A percentile compares a stretch with the other conserved stretches of the same genome.
These are phyloP conservation scores for Tetranychus cinnabarinus DNA, from an alignment of 1,140 invertebrate genomes.

Conservation along the genomic window DNA sequence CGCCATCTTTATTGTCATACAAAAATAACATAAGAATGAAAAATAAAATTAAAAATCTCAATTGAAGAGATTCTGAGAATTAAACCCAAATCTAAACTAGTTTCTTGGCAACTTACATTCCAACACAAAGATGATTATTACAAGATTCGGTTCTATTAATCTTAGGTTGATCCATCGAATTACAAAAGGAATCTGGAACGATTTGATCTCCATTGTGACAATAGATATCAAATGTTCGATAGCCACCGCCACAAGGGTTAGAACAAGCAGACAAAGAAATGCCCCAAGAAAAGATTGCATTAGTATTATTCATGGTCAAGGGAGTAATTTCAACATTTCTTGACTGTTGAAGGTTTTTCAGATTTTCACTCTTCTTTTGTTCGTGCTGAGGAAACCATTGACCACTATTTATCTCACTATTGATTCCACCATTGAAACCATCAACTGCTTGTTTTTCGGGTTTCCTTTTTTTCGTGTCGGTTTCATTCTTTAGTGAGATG, in stretches of 20 bases:
- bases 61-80: neutral
- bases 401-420: too few species aligned
- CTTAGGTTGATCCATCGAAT: slow-evolving; percentile 7
- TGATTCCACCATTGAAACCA: too few species aligned
- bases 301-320: too few species aligned
- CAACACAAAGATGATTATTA: slow-evolving; percentile 11
- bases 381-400: too few species aligned
- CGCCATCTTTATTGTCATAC: neutral
- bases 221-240: too few species aligned
- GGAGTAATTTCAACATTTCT: too few species aligned
- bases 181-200: slow-evolving; percentile 10
- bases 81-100: neutral
- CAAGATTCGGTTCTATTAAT: slow-evolving; percentile 9
- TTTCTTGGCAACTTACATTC: slow-evolving; percentile 9
- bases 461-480: too few species aligned
- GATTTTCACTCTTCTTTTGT: slow-evolving; percentile 5
- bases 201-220: neutral
- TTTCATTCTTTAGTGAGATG: too few species aligned
- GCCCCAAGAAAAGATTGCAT: neutral
- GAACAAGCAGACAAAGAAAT: too few species aligned
- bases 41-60: neutral
- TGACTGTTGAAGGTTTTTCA: too few species aligned
- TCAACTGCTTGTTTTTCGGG: too few species aligned
- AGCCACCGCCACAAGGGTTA: too few species aligned
- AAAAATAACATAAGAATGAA: neutral